Evolutionary conservation across 2,888 invertebrate species (phyloP).

Genomic region (Trilocha varians): DNA sequence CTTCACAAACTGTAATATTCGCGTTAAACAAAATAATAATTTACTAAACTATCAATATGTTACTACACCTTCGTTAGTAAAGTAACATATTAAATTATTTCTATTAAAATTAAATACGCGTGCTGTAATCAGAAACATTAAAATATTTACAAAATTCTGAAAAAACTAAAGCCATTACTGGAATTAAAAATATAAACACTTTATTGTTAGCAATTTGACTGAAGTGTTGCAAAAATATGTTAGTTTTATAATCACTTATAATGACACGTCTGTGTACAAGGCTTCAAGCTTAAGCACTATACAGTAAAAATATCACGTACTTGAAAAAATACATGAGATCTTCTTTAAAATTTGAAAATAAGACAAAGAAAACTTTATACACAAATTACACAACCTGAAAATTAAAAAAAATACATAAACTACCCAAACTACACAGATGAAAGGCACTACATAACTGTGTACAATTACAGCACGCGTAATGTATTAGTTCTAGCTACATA

Average conservation of each 20-base stretch:
- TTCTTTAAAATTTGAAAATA: not conserved
- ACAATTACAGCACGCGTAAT: slow-evolving; percentile 26
- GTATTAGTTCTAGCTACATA: slow-evolving; percentile 48
- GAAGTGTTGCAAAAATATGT: too few relatives aligned
- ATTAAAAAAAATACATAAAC: not conserved
- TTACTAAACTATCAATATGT: slow-evolving; percentile 42
- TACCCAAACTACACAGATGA: too few relatives aligned
- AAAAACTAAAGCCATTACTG: too few relatives aligned
- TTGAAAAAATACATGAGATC: not conserved
- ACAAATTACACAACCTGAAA: slow-evolving; percentile 1
- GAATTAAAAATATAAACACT: too few relatives aligned
- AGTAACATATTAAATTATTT: slow-evolving; percentile 28
- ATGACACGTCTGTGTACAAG: too few relatives aligned
- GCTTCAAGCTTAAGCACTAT: too few relatives aligned
- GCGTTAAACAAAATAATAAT: slow-evolving; percentile 39
- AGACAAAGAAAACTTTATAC: not conserved
- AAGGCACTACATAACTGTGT: not conserved
- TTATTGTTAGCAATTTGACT: too few relatives aligned
- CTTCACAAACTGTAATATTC: slow-evolving; percentile 37
- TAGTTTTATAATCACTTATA: too few relatives aligned
- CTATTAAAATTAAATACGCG: slow-evolving; percentile 8
- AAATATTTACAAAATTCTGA: too few relatives aligned
- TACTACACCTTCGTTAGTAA: slow-evolving; percentile 17
- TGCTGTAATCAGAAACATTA: slow-evolving; percentile 15
- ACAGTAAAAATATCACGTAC: too few relatives aligned